phyloP scores from a whole-genome alignment of 2,113 vertebrate genomes.

The Oncorhynchus keta region DNA sequence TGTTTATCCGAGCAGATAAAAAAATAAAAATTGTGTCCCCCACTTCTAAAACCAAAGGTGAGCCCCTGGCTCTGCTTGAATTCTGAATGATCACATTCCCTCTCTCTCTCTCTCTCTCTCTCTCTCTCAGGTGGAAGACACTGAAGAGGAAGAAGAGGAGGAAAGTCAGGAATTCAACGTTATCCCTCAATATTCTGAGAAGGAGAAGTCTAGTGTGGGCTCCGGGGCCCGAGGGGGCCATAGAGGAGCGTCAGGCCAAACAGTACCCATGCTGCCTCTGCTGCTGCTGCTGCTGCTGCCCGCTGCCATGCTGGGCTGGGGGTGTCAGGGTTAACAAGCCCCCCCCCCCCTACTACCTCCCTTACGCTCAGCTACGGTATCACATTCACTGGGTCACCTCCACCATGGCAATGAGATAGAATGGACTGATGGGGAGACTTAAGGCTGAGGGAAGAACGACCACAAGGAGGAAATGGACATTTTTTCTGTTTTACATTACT shows the following conservation, averaged over 20 bases:
- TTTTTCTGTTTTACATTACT: not conserved
- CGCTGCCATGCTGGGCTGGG: slow-evolving; percentile 49
- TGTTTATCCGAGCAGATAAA: too few species aligned
- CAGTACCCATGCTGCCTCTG: slow-evolving; percentile 40
- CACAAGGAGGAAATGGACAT: slow-evolving; percentile 38
- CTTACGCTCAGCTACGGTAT: slow-evolving; percentile 23
- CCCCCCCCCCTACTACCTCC: slow-evolving; percentile 12
- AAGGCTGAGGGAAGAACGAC: slow-evolving; percentile 23
- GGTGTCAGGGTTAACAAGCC: slow-evolving; percentile 33
- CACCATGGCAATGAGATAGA: slow-evolving; percentile 34
- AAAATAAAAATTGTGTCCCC: too few species aligned
- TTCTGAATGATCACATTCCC: not conserved
- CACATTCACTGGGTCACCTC: slow-evolving; percentile 31
- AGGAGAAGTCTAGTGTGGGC: slow-evolving; percentile 58
- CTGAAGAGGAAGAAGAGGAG: slow-evolving; percentile 50
- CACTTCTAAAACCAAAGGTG: not conserved
- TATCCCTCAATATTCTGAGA: slow-evolving; percentile 67
- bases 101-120: slow-evolving; percentile 21
- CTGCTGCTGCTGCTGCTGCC: slow-evolving; percentile 60
- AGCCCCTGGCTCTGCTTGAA: not conserved
- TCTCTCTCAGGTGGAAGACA: slow-evolving; percentile 63
- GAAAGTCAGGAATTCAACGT: slow-evolving; percentile 62
- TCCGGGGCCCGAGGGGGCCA: slow-evolving; percentile 57
- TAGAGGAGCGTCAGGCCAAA: slow-evolving; percentile 42
- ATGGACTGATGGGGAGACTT: slow-evolving; percentile 7